Evolutionary conservation across 2,888 invertebrate genomes (phyloP), one percentile per base, ranked within the genome.

Genomic region (Octodonta nipae): DNA sequence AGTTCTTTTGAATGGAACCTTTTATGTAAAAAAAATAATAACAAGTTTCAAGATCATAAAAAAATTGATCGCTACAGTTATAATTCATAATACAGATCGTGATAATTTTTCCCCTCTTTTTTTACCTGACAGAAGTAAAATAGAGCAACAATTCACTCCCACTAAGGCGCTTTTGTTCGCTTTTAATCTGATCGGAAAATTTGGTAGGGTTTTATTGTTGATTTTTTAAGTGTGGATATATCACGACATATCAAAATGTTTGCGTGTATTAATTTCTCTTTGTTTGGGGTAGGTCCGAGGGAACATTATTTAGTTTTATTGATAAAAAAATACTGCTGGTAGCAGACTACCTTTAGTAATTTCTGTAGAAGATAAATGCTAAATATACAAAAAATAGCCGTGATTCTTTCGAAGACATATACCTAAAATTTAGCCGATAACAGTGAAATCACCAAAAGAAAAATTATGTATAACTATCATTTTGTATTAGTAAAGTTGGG

Each of bases 111-210:
- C 41, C 39, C 43, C 46, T 43, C n/a, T 43, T 42, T 47, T 44
- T 39, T 47, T 42, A 37, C 38, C 46, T 45, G 50, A 50, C 50
- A 48, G 36, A 40, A 48, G 48, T 47, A 48, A 50, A 49, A 46
- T 41, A 43, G 40, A 41, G 46, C 40, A 42, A 48, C 48, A 44
- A 48, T 46, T 47, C 50, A 50, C 48, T 48, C 47, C 47, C 44
- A 49, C 46, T 26, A 28, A 34, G 24, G 24, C 28, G 32, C 36
- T 36, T 39, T 39, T 36, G 36, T 35, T 40, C n/a, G n/a, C 33
- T 28, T 34, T 24, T 28, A 32, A 38, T 37, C 41, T 30, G 32
- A 36, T 39, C 28, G 22, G 32, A 35, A 10, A 31, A 34, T 34
- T 38, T 40, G 37, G 36, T 30, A 15, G 22, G 33, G 34, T 38